Evolutionary conservation across 2,797 vertebrate species (phyloP).

Genomic region (Microctenopoma lineatum): DNA sequence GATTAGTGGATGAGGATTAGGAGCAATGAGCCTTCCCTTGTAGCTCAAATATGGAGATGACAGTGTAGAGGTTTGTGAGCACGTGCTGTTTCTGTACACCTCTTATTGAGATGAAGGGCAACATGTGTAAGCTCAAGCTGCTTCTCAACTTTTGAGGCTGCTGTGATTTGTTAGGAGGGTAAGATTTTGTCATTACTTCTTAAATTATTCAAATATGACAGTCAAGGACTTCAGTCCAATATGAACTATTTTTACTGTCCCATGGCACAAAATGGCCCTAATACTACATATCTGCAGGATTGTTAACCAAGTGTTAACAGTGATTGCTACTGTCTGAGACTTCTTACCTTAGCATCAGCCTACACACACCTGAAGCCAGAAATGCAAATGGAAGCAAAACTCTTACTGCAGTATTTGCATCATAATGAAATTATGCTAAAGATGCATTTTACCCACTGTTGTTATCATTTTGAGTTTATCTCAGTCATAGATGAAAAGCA

Average conservation of each 20-base stretch:
- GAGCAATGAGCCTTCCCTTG: slow-evolving; percentile 34
- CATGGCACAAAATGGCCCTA: slow-evolving; percentile 13
- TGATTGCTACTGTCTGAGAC: slow-evolving; percentile 1
- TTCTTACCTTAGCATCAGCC: neutral
- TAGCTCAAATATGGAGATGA: slow-evolving; percentile 28
- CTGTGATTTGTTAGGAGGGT: neutral
- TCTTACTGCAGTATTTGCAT: neutral
- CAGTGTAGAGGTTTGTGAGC: slow-evolving; percentile 11
- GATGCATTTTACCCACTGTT: no score
- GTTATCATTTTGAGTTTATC: no score
- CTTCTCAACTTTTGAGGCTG: slow-evolving; percentile 2
- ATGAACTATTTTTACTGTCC: slow-evolving; percentile 25
- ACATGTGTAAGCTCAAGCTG: slow-evolving; percentile 1
- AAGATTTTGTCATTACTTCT: slow-evolving; percentile 12
- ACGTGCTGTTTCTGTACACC: slow-evolving; percentile 26
- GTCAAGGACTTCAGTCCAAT: slow-evolving; percentile 29
- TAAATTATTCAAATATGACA: slow-evolving; percentile 4
- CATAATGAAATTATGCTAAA: neutral
- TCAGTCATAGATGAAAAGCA: no score
- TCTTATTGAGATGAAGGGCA: slow-evolving; percentile 12
- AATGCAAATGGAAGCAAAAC: neutral
- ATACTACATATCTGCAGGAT: slow-evolving; percentile 22
- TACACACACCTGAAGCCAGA: neutral
- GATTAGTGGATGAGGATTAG: slow-evolving; percentile 59
- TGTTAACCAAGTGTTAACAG: slow-evolving; percentile 8